Evolutionary conservation across 2,113 vertebrate species (phyloP).

Genomic region (Oreocharis arfaki): DNA sequence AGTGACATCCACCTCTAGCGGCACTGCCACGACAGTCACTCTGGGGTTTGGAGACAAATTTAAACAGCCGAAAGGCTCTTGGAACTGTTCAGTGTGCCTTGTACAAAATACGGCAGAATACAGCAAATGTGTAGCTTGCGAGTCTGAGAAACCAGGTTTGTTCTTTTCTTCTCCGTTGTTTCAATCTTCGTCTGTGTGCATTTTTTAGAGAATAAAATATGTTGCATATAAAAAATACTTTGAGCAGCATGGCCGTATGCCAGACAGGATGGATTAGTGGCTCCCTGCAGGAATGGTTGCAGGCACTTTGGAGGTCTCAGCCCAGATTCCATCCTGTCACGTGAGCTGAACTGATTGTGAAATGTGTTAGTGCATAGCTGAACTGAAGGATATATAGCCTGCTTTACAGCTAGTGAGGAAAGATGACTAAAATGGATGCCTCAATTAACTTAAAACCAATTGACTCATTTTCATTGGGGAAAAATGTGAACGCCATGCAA

Average conservation of each 20-base stretch:
- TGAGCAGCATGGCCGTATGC: neutral
- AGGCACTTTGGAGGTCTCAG: neutral
- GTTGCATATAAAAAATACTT: neutral
- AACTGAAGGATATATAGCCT: neutral
- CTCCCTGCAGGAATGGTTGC: neutral
- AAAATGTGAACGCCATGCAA: neutral
- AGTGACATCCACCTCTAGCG: conserved; percentile 52
- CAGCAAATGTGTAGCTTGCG: conserved; percentile 86
- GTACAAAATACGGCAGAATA: conserved; percentile 86
- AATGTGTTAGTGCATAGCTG: neutral
- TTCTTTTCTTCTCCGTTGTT: neutral
- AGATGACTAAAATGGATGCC: neutral
- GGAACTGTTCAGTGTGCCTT: conserved; percentile 88
- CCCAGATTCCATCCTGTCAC: neutral
- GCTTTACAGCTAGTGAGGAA: neutral
- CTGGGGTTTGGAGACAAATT: conserved; percentile 88
- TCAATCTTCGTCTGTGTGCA: neutral
- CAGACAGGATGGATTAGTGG: neutral
- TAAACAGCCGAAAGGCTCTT: conserved; percentile 87
- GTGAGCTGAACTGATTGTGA: neutral
- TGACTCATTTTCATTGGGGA: neutral
- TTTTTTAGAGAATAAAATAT: neutral
- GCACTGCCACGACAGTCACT: conserved; percentile 65
- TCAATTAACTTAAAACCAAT: neutral
- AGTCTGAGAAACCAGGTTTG: conserved; percentile 82